Evolutionary conservation across 1,140 invertebrate species (phyloP).

Genomic region (Onthophagus taurus): DNA sequence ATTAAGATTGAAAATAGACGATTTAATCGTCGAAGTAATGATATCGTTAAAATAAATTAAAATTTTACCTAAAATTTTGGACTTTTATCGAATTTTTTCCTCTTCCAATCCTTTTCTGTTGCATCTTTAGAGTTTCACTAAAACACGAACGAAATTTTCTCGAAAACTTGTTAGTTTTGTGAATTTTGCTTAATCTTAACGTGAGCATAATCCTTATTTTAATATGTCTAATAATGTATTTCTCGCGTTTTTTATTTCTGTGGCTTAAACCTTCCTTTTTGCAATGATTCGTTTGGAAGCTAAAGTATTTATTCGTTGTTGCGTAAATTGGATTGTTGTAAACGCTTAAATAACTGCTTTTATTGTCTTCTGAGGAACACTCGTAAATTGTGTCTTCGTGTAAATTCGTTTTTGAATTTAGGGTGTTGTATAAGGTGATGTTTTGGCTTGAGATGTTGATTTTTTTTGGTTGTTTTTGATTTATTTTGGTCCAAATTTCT

Average conservation of each 20-base stretch:
- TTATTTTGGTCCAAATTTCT: not conserved
- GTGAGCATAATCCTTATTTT: slow-evolving; percentile 34
- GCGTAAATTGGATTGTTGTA: slow-evolving; percentile 34
- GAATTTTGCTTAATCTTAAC: slow-evolving; percentile 24
- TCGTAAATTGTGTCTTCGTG: slow-evolving; percentile 34
- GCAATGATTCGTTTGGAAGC: slow-evolving; percentile 20
- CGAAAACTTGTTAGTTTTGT: too few relatives aligned
- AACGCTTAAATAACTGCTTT: slow-evolving; percentile 27
- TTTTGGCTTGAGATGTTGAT: slow-evolving; percentile 25
- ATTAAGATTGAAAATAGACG: too few relatives aligned
- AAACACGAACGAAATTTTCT: too few relatives aligned
- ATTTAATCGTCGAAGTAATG: too few relatives aligned
- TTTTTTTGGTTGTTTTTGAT: slow-evolving; percentile 6
- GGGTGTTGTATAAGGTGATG: slow-evolving; percentile 26
- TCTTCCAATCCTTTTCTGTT: slow-evolving; percentile 33
- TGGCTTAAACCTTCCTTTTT: not conserved
- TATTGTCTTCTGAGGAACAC: slow-evolving; percentile 32
- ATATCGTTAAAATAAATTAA: too few relatives aligned
- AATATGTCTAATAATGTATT: slow-evolving; percentile 35
- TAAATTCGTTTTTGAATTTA: slow-evolving; percentile 29
- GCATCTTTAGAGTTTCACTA: slow-evolving; percentile 16
- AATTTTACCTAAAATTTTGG: slow-evolving; percentile 34
- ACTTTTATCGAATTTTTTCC: slow-evolving; percentile 33
- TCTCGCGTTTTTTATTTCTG: slow-evolving; percentile 25
- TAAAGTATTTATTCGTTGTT: slow-evolving; percentile 15